phyloP scores from a whole-genome alignment of 2,888 invertebrate species.

The Hanleya hanleyi region DNA sequence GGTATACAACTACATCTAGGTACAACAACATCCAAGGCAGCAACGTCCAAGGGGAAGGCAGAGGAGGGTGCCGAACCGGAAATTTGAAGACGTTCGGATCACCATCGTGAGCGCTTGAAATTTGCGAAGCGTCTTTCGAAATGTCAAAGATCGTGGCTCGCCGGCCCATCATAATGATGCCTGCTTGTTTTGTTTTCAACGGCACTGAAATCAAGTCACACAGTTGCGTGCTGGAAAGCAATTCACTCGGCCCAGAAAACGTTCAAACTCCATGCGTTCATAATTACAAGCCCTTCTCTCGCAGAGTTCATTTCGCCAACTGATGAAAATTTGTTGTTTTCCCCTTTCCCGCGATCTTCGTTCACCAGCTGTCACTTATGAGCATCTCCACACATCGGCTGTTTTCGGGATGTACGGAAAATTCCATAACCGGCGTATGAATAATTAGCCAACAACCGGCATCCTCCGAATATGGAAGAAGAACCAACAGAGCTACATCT shows the following conservation, averaged over 20 bases:
- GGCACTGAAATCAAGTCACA: background rate
- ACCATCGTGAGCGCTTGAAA: slow-evolving; percentile 12
- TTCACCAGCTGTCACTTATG: too few relatives aligned
- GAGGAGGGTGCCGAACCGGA: slow-evolving; percentile 14
- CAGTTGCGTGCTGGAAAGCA: background rate
- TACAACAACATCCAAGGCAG: too few relatives aligned
- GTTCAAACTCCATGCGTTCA: too few relatives aligned
- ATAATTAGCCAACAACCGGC: background rate
- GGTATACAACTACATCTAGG: too few relatives aligned
- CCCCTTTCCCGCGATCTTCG: slow-evolving; percentile 4
- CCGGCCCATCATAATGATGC: slow-evolving; percentile 14
- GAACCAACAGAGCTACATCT: too few relatives aligned
- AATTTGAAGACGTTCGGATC: background rate
- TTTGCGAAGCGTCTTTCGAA: slow-evolving; percentile 15
- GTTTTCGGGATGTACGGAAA: background rate
- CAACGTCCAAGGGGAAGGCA: too few relatives aligned
- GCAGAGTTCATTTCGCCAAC: background rate
- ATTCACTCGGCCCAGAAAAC: too few relatives aligned
- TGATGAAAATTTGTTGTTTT: background rate
- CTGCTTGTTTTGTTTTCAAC: too few relatives aligned
- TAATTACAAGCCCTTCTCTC: too few relatives aligned
- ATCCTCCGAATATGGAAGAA: slow-evolving; percentile 1
- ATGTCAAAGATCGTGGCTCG: slow-evolving; percentile 15
- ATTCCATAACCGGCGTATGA: background rate
- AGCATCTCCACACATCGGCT: background rate